phyloP scores from a whole-genome alignment of 2,888 invertebrate species.

The Tenthredo mesomela region DNA sequence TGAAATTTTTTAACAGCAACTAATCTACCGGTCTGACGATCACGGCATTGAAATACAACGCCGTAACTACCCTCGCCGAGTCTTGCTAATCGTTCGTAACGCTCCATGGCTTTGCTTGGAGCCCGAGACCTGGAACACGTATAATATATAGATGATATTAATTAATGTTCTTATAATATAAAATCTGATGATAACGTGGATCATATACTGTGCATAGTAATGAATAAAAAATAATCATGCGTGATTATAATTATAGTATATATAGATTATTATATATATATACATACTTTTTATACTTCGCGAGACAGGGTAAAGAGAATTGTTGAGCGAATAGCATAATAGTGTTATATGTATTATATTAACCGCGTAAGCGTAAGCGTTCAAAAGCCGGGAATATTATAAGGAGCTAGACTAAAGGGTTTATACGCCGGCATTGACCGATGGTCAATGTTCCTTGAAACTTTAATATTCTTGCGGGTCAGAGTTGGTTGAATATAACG shows the following conservation, averaged over 20 bases:
- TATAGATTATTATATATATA: background rate
- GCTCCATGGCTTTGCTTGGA: conserved; percentile 93
- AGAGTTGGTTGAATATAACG: background rate
- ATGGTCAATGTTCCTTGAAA: conserved; percentile 74
- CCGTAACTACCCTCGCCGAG: conserved; percentile 98
- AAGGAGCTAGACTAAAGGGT: background rate
- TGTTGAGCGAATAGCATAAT: conserved; percentile 75
- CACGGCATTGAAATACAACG: conserved; percentile 97
- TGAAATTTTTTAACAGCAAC: conserved; percentile 99
- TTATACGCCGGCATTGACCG: conserved; percentile 71
- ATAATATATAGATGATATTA: conserved; percentile 50
- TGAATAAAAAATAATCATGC: background rate
- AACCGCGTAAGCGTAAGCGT: background rate
- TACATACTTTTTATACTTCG: conserved; percentile 75
- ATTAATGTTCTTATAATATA: background rate
- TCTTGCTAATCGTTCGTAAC: conserved; percentile 96
- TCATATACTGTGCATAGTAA: no score
- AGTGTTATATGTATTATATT: background rate
- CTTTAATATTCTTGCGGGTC: conserved; percentile 25
- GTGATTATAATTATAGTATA: no score
- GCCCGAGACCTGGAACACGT: conserved; percentile 87
- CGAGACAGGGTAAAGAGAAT: conserved; percentile 73
- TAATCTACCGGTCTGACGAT: conserved; percentile 95
- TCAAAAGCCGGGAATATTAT: background rate
- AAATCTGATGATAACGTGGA: background rate